Conservation (phyloP, 2,113 vertebrate genomes). For the Notothenia rossii region DNA sequence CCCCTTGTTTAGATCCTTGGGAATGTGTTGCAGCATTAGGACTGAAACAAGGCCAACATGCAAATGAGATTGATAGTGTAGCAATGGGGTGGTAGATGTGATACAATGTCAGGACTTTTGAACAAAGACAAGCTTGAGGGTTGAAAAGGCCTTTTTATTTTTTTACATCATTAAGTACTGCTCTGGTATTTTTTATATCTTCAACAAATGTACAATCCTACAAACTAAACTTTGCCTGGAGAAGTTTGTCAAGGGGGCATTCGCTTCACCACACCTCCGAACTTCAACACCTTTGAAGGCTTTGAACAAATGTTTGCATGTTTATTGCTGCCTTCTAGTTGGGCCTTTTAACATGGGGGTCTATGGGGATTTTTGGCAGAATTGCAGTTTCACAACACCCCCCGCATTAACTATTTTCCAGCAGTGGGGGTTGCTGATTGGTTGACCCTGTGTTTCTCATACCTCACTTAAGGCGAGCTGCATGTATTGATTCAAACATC, state of each 20-base stretch:
- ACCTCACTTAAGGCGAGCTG: background rate
- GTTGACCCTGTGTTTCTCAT: too few relatives aligned
- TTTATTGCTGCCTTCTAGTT: too few relatives aligned
- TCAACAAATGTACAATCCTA: too few relatives aligned
- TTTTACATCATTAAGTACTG: constrained; percentile 3
- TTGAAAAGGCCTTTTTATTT: background rate
- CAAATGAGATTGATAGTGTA: constrained; percentile 35
- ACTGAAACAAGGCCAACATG: constrained; percentile 48
- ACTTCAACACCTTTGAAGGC: background rate
- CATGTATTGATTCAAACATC: background rate
- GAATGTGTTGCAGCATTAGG: constrained; percentile 42
- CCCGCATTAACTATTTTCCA: too few relatives aligned
- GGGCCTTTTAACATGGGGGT: too few relatives aligned
- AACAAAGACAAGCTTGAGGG: constrained; percentile 15
- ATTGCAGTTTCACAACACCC: too few relatives aligned
- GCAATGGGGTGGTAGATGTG: constrained; percentile 3
- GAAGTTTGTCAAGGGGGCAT: background rate
- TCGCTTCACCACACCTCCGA: background rate
- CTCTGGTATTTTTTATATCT: constrained; percentile 3
- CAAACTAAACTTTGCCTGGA: background rate
- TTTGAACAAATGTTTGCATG: too few relatives aligned
- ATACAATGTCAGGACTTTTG: constrained; percentile 31
- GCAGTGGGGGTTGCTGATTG: too few relatives aligned
- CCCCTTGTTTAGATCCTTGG: constrained; percentile 40
- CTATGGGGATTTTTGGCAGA: too few relatives aligned